Evolutionary conservation across 2,113 vertebrate genomes (phyloP).

Genomic region (Bos indicus): DNA sequence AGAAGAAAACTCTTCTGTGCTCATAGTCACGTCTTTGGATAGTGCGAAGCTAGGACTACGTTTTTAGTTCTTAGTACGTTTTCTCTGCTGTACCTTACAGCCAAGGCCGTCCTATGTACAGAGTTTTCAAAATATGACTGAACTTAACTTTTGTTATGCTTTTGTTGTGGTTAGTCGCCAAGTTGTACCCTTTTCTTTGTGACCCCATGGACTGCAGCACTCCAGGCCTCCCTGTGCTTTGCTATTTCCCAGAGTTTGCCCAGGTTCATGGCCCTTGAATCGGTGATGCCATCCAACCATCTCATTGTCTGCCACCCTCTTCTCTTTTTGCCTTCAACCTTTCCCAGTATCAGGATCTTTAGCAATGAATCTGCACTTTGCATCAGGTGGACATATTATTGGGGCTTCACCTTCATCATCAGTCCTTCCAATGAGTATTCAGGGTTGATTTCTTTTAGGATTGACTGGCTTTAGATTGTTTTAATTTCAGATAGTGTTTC

Average conservation of each 20-base stretch:
- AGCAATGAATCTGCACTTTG: not conserved
- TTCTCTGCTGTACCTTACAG: not conserved
- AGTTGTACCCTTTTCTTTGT: not conserved
- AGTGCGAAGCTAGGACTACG: not conserved
- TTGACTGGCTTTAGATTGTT: not conserved
- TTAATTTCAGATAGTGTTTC: not conserved
- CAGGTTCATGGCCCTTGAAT: not conserved
- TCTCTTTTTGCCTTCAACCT: not conserved
- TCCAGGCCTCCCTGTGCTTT: not conserved
- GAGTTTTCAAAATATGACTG: constrained; percentile 11
- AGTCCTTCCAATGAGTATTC: not conserved
- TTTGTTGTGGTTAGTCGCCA: not conserved
- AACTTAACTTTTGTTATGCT: not conserved
- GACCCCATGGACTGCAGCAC: not conserved
- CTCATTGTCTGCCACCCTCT: not conserved
- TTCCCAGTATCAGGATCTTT: not conserved
- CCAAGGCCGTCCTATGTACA: not conserved
- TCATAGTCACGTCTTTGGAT: not conserved
- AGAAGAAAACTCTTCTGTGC: not conserved
- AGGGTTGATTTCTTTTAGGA: not conserved
- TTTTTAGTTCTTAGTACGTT: not conserved
- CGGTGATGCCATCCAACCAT: not conserved
- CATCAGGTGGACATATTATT: not conserved
- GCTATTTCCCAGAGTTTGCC: not conserved
- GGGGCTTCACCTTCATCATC: not conserved